Conservation (phyloP, 1,140 invertebrate genomes). For the Choristoneura fumiferana region DNA sequence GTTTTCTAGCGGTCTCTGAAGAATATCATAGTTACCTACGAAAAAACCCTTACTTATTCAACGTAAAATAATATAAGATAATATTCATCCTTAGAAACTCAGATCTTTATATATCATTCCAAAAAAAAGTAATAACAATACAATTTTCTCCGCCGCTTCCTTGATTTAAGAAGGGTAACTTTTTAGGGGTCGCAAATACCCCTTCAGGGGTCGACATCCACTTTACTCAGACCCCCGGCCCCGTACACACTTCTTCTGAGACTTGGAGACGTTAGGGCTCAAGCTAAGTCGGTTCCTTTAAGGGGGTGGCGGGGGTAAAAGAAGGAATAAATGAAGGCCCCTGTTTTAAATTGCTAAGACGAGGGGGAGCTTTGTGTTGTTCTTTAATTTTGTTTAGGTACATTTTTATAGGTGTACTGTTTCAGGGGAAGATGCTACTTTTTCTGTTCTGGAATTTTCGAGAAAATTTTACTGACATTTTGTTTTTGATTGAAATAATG, state of each 20-base stretch:
- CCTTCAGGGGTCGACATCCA: conserved; percentile 3
- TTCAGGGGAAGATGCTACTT: not conserved
- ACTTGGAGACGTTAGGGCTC: conserved; percentile 26
- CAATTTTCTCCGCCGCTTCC: conserved; percentile 39
- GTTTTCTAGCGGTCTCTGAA: too few species aligned
- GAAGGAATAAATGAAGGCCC: conserved; percentile 59
- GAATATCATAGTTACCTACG: too few species aligned
- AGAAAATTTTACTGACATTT: too few species aligned
- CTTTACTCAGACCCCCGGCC: not conserved
- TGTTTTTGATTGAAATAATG: too few species aligned
- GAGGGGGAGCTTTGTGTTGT: conserved; percentile 38
- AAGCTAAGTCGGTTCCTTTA: conserved; percentile 34
- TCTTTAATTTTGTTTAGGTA: conserved; percentile 44
- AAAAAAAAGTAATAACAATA: conserved; percentile 45
- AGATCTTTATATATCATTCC: not conserved
- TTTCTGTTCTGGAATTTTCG: conserved; percentile 32
- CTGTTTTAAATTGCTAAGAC: conserved; percentile 65
- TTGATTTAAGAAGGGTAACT: conserved; percentile 51
- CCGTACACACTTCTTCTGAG: not conserved
- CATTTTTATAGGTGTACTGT: conserved; percentile 15
- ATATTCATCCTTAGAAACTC: too few species aligned
- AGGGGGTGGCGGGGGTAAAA: conserved; percentile 50
- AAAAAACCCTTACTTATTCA: too few species aligned
- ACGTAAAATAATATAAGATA: too few species aligned
- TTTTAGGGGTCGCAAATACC: conserved; percentile 42